Conservation (phyloP, 2,888 invertebrate genomes). For the Conus canariensis region DNA sequence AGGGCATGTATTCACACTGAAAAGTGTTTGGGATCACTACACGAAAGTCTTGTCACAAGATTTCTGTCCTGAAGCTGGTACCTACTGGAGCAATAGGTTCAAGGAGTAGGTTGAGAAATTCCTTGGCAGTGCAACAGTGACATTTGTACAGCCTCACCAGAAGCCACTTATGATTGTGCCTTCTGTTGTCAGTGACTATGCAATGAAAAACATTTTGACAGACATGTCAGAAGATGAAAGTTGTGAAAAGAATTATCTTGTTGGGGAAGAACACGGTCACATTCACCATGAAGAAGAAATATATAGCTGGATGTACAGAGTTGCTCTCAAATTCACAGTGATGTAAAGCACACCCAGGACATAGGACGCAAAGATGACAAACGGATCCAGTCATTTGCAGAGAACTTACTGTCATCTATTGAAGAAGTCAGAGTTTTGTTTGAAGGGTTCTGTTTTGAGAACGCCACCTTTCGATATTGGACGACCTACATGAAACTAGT, state of each 20-base stretch:
- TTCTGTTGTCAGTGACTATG: not conserved
- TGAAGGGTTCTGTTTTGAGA: not conserved
- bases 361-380: no score
- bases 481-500: not conserved
- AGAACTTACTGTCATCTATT: not conserved
- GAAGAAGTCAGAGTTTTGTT: not conserved
- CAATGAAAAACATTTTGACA: not conserved
- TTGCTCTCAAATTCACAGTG: not conserved
- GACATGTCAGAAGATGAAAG: not conserved
- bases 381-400: no score
- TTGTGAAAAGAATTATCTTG: not conserved
- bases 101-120: not conserved
- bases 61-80: not conserved
- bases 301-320: not conserved
- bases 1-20: not conserved
- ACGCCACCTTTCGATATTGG: not conserved
- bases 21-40: not conserved
- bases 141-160: not conserved
- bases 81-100: not conserved
- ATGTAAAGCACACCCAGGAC: no score
- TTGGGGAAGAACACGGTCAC: not conserved
- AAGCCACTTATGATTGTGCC: not conserved
- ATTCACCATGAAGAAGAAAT: constrained; percentile 5
- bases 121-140: not conserved
- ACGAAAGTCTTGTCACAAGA: not conserved